Conservation (phyloP, 2,888 invertebrate genomes). For the Orthosia incerta region DNA sequence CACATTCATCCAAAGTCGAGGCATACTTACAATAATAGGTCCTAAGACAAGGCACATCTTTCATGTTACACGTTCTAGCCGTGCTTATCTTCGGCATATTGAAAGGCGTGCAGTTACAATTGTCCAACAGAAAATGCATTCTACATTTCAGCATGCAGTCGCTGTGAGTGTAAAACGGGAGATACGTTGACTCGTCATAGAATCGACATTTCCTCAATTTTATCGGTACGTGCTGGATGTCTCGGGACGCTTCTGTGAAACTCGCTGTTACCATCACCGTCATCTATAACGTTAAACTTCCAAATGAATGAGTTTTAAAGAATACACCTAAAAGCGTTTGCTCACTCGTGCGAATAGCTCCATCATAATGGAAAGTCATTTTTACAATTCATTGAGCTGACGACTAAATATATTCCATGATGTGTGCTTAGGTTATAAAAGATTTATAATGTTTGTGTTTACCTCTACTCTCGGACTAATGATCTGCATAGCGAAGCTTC, state of each 20-base stretch:
- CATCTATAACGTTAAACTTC: constrained; percentile 75
- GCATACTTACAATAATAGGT: constrained; percentile 82
- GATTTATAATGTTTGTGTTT: constrained; percentile 40
- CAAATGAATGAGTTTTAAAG: constrained; percentile 53
- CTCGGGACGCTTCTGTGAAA: constrained; percentile 86
- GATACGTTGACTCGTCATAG: constrained; percentile 87
- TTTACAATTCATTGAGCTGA: constrained; percentile 55
- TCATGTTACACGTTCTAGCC: constrained; percentile 86
- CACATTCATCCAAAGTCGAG: neutral
- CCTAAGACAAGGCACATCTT: constrained; percentile 88
- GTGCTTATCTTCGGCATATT: constrained; percentile 86
- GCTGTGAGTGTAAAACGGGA: constrained; percentile 90
- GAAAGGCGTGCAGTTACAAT: constrained; percentile 91
- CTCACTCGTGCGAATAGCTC: constrained; percentile 41
- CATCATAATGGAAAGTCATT: constrained; percentile 48
- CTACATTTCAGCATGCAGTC: constrained; percentile 91
- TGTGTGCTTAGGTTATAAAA: neutral
- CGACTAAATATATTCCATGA: constrained; percentile 30
- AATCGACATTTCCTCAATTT: constrained; percentile 91
- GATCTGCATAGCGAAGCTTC: constrained; percentile 88
- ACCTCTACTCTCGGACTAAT: constrained; percentile 85
- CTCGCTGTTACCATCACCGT: constrained; percentile 84
- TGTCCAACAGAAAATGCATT: constrained; percentile 86
- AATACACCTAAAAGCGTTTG: constrained; percentile 36
- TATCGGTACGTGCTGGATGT: constrained; percentile 85